Percentiles rank a stretch among this genome's conserved stretches.
These are phyloP conservation scores for Rhizoglyphus robini DNA, from an alignment of 1,140 invertebrate species.

Conservation along the genomic window DNA sequence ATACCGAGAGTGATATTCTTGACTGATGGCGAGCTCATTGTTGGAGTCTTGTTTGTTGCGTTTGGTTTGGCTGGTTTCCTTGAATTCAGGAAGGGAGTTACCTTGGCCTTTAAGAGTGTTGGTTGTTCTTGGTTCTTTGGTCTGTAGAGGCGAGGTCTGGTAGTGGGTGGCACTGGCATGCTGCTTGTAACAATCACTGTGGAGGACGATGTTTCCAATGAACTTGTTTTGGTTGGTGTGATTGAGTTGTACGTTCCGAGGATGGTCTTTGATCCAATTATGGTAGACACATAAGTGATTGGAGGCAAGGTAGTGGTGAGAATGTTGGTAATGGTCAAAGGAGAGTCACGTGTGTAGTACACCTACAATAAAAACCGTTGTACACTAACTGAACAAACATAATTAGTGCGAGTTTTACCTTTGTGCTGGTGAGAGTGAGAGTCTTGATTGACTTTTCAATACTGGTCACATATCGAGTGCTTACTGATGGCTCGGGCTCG, in stretches of 20 bases:
- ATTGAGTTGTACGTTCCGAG: constrained; percentile 20
- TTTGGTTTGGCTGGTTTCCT: not conserved
- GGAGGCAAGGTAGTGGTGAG: constrained; percentile 28
- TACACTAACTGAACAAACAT: not conserved
- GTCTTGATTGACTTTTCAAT: constrained; percentile 26
- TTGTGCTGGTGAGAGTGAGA: constrained; percentile 27
- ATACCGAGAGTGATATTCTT: not conserved
- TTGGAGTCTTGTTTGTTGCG: not conserved
- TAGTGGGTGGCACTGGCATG: constrained; percentile 2
- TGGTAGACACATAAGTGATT: constrained; percentile 28
- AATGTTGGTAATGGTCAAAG: constrained; percentile 27
- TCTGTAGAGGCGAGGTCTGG: constrained; percentile 3
- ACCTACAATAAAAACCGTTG: constrained; percentile 20
- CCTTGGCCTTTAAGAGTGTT: not conserved
- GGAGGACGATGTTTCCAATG: constrained; percentile 25
- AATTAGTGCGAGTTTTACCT: constrained; percentile 2
- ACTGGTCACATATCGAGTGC: constrained; percentile 28
- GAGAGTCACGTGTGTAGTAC: constrained; percentile 27
- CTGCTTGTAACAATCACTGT: constrained; percentile 22
- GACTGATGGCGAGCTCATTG: not conserved
- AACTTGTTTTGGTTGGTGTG: constrained; percentile 26
- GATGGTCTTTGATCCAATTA: constrained; percentile 27
- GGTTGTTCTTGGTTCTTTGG: constrained; percentile 16
- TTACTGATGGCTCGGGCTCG: not conserved
- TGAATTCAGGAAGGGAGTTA: not conserved